These are phyloP conservation scores for Danaus chrysippus DNA, from an alignment of 2,888 invertebrate genomes.

Conservation along the genomic window DNA sequence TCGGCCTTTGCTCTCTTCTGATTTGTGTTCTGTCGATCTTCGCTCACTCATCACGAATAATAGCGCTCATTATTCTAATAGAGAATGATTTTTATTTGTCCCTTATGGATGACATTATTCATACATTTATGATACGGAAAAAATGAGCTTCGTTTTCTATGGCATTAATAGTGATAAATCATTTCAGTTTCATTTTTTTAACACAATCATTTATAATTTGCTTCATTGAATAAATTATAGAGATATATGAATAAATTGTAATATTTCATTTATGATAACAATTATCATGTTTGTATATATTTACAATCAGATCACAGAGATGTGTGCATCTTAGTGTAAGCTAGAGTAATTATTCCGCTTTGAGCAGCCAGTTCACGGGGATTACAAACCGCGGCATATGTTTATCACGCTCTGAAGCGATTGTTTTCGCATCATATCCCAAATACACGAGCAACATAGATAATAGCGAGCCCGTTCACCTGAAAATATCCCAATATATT, in stretches of 20 bases:
- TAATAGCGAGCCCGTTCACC: conserved; percentile 44
- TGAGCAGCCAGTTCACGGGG: conserved; percentile 44
- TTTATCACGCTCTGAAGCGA: conserved; percentile 49
- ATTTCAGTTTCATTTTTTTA: no score
- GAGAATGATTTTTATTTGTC: conserved; percentile 10
- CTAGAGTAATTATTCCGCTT: conserved; percentile 48
- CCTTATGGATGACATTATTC: neutral
- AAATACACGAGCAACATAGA: conserved; percentile 35
- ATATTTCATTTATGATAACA: no score
- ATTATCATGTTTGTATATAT: neutral
- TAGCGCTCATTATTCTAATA: conserved; percentile 25
- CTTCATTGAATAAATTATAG: no score
- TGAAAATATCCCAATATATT: conserved; percentile 61
- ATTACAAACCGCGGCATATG: conserved; percentile 47
- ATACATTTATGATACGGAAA: neutral
- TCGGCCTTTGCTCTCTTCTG: conserved; percentile 33
- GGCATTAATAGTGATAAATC: neutral
- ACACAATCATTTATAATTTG: no score
- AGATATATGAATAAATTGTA: no score
- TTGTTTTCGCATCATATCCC: conserved; percentile 44
- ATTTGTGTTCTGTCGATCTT: conserved; percentile 42
- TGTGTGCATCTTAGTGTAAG: conserved; percentile 18
- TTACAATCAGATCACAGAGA: conserved; percentile 7
- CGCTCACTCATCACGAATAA: conserved; percentile 29
- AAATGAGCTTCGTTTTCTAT: neutral